A percentile compares a stretch with the other conserved stretches of the same genome.
phyloP scores from a whole-genome alignment of 2,797 vertebrate genomes.

The Acridotheres tristis region DNA sequence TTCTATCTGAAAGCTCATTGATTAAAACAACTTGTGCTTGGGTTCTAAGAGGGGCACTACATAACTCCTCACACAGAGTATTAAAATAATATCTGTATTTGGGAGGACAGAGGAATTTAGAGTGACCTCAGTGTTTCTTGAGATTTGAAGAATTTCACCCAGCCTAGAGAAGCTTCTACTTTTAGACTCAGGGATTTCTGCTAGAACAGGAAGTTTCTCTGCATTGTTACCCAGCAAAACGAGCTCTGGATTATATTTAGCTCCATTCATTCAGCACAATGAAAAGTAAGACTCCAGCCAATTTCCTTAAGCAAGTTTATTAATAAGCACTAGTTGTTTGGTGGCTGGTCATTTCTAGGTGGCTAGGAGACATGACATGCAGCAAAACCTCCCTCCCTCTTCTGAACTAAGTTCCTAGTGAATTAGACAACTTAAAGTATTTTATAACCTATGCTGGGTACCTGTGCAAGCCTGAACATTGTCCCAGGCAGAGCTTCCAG shows the following conservation, averaged over 20 bases:
- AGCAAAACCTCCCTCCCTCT: not conserved
- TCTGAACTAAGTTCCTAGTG: not conserved
- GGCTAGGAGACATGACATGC: not conserved
- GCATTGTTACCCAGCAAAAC: slow-evolving; percentile 42
- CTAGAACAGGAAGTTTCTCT: slow-evolving; percentile 60
- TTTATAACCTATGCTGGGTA: not conserved
- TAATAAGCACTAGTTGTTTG: slow-evolving; percentile 28
- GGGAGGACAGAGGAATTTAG: not conserved
- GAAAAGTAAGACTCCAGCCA: slow-evolving; percentile 47
- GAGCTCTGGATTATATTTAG: slow-evolving; percentile 66
- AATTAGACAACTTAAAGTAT: not conserved
- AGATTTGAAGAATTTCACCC: slow-evolving; percentile 49
- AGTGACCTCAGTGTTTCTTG: slow-evolving; percentile 21
- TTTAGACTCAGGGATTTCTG: slow-evolving; percentile 29
- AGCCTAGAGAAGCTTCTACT: slow-evolving; percentile 19
- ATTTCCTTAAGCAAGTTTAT: slow-evolving; percentile 52
- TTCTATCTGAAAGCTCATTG: slow-evolving; percentile 35
- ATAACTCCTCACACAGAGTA: not conserved
- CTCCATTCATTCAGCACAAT: slow-evolving; percentile 60
- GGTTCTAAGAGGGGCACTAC: not conserved
- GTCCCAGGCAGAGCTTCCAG: not conserved
- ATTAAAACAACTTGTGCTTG: slow-evolving; percentile 39
- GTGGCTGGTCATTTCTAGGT: not conserved
- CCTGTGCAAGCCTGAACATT: not conserved
- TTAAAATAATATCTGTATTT: slow-evolving; percentile 20